Percentiles rank a stretch among this genome's conserved stretches.
Conservation (phyloP, 2,888 invertebrate species). For the Pyrrhosoma nymphula region DNA sequence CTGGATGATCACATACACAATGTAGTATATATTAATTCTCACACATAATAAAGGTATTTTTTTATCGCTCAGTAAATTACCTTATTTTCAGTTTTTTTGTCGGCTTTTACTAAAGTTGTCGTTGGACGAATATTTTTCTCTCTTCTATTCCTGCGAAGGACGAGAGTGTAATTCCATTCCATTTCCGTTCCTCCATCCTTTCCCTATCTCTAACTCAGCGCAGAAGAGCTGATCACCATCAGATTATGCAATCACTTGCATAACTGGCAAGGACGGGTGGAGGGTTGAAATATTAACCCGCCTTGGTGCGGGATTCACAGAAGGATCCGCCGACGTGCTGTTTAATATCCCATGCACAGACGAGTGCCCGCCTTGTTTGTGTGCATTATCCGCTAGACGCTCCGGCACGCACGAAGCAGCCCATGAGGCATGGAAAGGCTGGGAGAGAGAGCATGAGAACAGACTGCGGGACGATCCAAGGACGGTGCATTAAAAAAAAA, state of each 20-base stretch:
- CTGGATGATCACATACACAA: no score
- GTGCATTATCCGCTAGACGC: not conserved
- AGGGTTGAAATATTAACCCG: not conserved
- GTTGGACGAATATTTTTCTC: no score
- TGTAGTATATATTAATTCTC: no score
- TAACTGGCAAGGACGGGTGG: not conserved
- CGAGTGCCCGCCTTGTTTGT: not conserved
- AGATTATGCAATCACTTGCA: not conserved
- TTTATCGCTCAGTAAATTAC: no score
- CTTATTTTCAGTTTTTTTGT: no score
- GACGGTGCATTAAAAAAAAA: not conserved
- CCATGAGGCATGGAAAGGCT: not conserved
- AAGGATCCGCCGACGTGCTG: not conserved
- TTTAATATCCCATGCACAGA: constrained; percentile 21
- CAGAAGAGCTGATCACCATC: not conserved
- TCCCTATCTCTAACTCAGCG: not conserved
- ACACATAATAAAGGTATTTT: no score
- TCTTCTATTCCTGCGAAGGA: no score
- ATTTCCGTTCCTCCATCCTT: not conserved
- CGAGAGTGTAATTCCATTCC: not conserved
- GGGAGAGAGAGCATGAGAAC: not conserved
- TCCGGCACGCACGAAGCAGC: not conserved
- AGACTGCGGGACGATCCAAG: not conserved
- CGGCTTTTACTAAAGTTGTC: no score
- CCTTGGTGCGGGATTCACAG: not conserved